Evolutionary conservation across 2,113 vertebrate genomes (phyloP), one percentile per base, ranked within the genome.

Genomic region (Aegypius monachus): DNA sequence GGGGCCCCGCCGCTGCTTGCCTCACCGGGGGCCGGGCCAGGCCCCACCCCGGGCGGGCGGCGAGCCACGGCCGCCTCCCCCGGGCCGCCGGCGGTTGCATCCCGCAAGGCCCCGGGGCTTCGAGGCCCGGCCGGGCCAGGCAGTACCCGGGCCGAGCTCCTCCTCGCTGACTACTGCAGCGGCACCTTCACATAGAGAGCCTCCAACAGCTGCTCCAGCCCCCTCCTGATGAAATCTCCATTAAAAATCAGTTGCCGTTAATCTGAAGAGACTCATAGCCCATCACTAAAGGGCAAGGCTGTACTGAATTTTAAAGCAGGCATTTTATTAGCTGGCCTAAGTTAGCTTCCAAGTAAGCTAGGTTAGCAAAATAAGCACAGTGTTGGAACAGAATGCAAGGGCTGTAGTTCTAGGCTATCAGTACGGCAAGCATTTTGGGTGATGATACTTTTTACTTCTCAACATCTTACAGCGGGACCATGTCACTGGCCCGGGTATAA

Each of bases 1-100:
- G 27, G 4, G 1, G 27, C 53, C 52, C 61, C n/a, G 63, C 71
- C 50, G 70, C 74, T 8, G 66, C 61, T 63, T 42, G 86, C 70
- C 87, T 82, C 94, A 91, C 4, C 84, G 29, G 72, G 86, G 79
- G 91, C 91, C 29, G 88, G 70, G 63, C 88, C 88, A 72, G 66
- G 86, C 92, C 71, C 81, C 94, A 81, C 96, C 93, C 94, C 6
- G 17, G 72, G 61, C 74, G 34, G 83, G 70, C 50, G 15, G 45
- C 8, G 31, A 66, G 61, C 52, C 71, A 3, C 5, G 45, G 63
- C 53, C 38, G 27, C 78, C 68, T 62, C 56, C 23, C 47, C 16
- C 10, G 70, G 42, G 32, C 80, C 62, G 19, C 20, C 32, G 7
- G 52, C 45, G 4, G 40, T 5, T 32, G 12, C 34, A 0, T 27